Base-by-base conservation (phyloP, 30 jellyfish, hydroid and myxozoan species). In the Aurelia coerulea region DNA sequence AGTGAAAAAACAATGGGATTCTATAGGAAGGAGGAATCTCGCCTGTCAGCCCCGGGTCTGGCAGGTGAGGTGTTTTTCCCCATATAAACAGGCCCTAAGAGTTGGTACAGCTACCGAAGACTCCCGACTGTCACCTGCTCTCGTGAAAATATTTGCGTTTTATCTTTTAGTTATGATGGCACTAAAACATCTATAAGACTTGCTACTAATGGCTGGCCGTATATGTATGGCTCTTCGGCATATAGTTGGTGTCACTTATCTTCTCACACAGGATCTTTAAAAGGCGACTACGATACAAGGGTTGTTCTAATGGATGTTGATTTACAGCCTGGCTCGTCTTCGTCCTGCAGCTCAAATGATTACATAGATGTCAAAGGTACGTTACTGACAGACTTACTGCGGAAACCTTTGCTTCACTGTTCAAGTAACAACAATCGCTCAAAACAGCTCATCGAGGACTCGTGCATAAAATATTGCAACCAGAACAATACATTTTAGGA, bases 281-380 rank as follows among this genome's bases (percentile, higher is more conserved):
- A 23, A 23, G 29, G 29, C 29, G 29, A 23, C 29, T 11, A 2
- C 3, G 37, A 41, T 7, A 64, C 34, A 41, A 9, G 74, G 3
- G 74, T 64, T 9, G 74, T 41, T 64, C 16, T 64, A 2, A 64
- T 64, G 74, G 74, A 64, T 18, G 74, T 64, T 18, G 7, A 35
- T 11, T 64, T 64, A 39, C 35, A 64, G 49, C 23, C 49, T 18
- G 35, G 34, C 23, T 11, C 74, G 2, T 18, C 35, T 18, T 14
- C 13, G 16, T 64, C 7, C 34, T 64, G 74, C 34, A 18, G 35
- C 74, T 64, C 74, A 18, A 64, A 10, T 7, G 74, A 64, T 64
- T n/a, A 11, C 74, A 18, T 64, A 5, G 74, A 64, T 18, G 74
- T 64, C 32, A 64, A 64, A 64, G 37, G 74, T 64, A 64, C 32